Percentiles rank a stretch among this genome's conserved stretches.
Conservation (phyloP, 2,113 vertebrate species). For the Sapajus apella region DNA sequence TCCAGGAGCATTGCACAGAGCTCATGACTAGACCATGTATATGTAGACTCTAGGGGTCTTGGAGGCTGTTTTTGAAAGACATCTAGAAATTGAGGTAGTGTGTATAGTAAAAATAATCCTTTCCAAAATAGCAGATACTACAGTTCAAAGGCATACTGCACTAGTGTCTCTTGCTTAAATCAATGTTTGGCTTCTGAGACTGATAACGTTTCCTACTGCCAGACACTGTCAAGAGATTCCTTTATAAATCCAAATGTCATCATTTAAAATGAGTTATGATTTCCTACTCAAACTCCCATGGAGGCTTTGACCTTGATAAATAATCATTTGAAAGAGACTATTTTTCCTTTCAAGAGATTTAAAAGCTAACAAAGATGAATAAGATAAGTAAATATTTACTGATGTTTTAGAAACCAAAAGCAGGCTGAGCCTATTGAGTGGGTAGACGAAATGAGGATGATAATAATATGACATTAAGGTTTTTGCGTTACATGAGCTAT, state of each 20-base stretch:
- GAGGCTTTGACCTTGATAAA: background rate
- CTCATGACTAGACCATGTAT: background rate
- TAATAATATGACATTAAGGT: background rate
- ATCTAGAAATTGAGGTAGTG: background rate
- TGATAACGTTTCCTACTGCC: background rate
- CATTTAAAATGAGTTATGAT: conserved; percentile 24
- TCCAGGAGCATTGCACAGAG: background rate
- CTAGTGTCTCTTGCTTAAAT: background rate
- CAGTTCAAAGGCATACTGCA: background rate
- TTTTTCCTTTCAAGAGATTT: background rate
- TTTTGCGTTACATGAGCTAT: background rate
- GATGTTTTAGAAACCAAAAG: conserved; percentile 58
- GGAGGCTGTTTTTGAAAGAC: background rate
- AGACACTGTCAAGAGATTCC: conserved; percentile 6
- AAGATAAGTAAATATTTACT: conserved; percentile 60
- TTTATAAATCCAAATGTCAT: conserved; percentile 16
- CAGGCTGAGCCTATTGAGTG: background rate
- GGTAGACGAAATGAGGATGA: background rate
- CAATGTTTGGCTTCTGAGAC: background rate
- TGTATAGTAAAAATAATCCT: background rate
- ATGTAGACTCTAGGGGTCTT: background rate
- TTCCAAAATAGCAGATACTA: background rate
- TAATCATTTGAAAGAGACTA: background rate
- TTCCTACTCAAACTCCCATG: conserved; percentile 45
- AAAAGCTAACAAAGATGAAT: conserved; percentile 26